phyloP scores from a whole-genome alignment of 2,888 invertebrate species.

The Minunthozetes semirufus region DNA sequence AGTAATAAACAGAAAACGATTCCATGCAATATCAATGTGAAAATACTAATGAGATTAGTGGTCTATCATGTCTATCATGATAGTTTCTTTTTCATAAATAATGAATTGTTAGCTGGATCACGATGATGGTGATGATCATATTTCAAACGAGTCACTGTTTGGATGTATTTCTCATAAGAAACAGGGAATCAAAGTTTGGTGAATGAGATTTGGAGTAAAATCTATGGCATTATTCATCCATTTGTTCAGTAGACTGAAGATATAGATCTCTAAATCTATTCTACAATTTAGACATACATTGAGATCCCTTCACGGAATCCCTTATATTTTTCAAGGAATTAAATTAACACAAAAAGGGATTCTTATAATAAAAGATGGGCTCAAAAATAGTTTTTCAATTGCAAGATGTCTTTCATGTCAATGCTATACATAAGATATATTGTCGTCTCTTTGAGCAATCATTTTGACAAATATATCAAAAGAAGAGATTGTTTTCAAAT shows the following conservation, averaged over 20 bases:
- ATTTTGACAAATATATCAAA: not conserved
- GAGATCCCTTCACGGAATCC: not conserved
- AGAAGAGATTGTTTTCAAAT: slow-evolving; percentile 2
- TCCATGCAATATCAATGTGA: no score
- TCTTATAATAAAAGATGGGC: not conserved
- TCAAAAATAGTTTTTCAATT: not conserved
- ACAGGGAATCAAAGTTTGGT: not conserved
- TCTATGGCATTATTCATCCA: slow-evolving; percentile 17
- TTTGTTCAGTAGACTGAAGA: slow-evolving; percentile 9
- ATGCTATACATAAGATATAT: not conserved
- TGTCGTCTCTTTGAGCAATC: not conserved
- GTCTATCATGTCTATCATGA: no score
- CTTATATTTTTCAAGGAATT: not conserved
- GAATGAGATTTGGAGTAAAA: not conserved
- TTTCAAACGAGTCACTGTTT: no score
- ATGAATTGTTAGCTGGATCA: no score
- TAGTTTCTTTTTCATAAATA: no score
- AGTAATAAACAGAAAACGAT: no score
- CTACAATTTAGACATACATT: not conserved
- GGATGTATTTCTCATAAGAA: no score
- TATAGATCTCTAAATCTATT: not conserved
- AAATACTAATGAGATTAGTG: no score
- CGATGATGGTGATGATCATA: no score
- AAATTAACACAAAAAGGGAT: slow-evolving; percentile 15
- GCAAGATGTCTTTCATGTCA: not conserved